Percentiles rank a stretch among this genome's conserved stretches.
Evolutionary conservation across 2,797 vertebrate genomes (phyloP).

Genomic region (Balearica regulorum): DNA sequence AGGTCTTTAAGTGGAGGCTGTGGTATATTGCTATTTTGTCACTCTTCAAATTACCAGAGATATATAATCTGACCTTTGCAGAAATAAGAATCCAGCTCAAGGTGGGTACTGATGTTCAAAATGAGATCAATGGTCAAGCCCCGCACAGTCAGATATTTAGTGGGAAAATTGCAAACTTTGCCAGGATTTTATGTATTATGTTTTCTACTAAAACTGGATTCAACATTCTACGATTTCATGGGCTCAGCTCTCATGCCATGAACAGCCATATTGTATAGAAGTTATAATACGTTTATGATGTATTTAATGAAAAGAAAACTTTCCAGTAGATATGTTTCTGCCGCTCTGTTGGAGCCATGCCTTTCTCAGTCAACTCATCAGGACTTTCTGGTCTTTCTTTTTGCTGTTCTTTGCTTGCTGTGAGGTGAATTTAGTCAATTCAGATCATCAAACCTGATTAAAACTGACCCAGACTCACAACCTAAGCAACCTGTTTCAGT

Average conservation of each 20-base stretch:
- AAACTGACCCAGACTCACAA: not conserved
- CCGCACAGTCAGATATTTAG: not conserved
- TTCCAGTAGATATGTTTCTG: conserved; percentile 8
- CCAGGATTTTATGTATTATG: not conserved
- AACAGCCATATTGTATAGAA: conserved; percentile 14
- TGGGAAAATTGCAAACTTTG: not conserved
- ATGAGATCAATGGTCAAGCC: not conserved
- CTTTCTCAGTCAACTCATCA: not conserved
- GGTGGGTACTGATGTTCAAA: not conserved
- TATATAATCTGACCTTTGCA: not conserved
- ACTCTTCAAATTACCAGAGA: not conserved
- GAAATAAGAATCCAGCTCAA: not conserved
- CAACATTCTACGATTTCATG: not conserved
- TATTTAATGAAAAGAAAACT: conserved; percentile 15
- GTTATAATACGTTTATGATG: not conserved
- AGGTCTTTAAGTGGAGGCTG: not conserved
- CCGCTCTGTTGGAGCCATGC: not conserved
- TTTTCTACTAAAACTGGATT: conserved; percentile 49
- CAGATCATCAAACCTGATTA: not conserved
- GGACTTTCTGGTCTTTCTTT: not conserved
- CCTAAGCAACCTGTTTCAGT: not conserved
- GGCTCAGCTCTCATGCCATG: conserved; percentile 7
- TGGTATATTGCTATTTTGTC: not conserved
- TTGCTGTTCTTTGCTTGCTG: not conserved
- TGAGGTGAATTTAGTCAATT: not conserved